These are phyloP conservation scores for Dolichotis patagonum DNA, from an alignment of 2,113 vertebrate species.

Conservation along the genomic window DNA sequence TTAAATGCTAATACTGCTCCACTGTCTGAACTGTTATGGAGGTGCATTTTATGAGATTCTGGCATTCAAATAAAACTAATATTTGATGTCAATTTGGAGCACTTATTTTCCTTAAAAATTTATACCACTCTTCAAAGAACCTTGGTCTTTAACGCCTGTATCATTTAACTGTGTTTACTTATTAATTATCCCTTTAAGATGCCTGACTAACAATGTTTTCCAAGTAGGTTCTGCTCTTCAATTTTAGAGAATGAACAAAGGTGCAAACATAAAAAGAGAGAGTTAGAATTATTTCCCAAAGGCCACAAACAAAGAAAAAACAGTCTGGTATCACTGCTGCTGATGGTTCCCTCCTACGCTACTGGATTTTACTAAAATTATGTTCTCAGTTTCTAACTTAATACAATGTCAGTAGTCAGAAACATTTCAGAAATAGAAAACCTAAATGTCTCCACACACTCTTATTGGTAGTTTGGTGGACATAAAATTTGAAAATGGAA, in stretches of 20 bases:
- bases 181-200: not conserved
- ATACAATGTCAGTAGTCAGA: not conserved
- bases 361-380: conserved; percentile 42
- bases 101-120: not conserved
- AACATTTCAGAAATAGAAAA: conserved; percentile 51
- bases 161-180: conserved; percentile 29
- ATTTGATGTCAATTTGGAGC: not conserved
- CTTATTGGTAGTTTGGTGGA: conserved; percentile 23
- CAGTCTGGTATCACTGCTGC: not conserved
- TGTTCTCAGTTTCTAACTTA: conserved; percentile 25
- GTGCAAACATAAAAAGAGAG: not conserved
- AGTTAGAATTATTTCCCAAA: not conserved
- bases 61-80: conserved; percentile 21
- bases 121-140: not conserved
- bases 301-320: conserved; percentile 14
- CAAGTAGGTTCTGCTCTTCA: not conserved
- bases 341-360: not conserved
- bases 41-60: not conserved
- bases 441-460: not conserved
- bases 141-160: conserved; percentile 4
- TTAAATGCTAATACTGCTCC: not conserved
- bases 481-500: conserved; percentile 26
- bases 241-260: not conserved
- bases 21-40: not conserved
- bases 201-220: not conserved